Evolutionary conservation across 1,140 invertebrate genomes (phyloP).

Genomic region (Cyclargus thomasi): DNA sequence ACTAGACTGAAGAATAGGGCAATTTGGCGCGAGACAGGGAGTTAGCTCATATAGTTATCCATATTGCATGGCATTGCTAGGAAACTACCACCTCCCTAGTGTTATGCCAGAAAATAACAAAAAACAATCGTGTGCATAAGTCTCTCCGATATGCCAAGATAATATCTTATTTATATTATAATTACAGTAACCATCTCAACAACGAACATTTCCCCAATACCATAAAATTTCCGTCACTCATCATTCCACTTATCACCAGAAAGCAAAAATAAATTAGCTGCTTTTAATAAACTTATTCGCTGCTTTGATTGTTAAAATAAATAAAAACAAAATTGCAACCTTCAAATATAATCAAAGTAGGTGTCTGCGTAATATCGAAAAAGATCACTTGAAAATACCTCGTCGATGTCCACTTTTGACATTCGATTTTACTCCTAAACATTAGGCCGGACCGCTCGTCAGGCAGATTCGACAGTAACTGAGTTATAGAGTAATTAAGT

Average conservation of each 20-base stretch:
- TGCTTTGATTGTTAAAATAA: neutral
- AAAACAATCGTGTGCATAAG: no score
- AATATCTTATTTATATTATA: no score
- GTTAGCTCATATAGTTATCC: no score
- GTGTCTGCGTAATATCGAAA: neutral
- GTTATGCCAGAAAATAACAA: no score
- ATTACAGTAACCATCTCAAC: no score
- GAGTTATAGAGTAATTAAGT: neutral
- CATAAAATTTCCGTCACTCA: no score
- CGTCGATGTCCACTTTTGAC: conserved; percentile 52
- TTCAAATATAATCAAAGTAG: neutral
- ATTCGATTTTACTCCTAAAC: conserved; percentile 66
- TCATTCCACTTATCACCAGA: neutral
- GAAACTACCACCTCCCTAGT: no score
- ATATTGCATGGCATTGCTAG: no score
- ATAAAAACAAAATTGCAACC: neutral
- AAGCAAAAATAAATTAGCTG: neutral
- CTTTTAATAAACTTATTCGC: neutral
- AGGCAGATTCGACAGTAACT: neutral
- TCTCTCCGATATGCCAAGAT: no score
- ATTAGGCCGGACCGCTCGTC: conserved; percentile 27
- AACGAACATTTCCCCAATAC: no score
- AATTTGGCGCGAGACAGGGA: neutral
- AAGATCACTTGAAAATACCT: conserved; percentile 25
- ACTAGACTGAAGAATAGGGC: neutral